These are phyloP conservation scores for Blennius ocellaris DNA, from an alignment of 2,113 vertebrate species.

Conservation along the genomic window DNA sequence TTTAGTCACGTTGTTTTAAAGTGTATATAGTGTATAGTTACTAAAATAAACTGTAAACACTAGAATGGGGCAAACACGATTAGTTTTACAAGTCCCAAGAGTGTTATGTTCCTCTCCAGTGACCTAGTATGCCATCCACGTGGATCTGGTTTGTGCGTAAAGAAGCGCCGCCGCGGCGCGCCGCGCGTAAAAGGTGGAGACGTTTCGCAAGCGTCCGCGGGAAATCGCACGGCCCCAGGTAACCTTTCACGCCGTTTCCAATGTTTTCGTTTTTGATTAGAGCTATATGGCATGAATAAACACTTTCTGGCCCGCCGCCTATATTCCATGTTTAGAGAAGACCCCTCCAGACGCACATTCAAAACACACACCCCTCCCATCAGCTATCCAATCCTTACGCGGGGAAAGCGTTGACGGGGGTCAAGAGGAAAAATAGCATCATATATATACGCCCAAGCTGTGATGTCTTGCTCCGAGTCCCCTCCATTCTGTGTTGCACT, in stretches of 20 bases:
- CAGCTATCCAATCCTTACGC: constrained; percentile 74
- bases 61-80: neutral
- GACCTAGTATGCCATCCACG: neutral
- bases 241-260: constrained; percentile 45
- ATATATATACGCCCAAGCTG: constrained; percentile 83
- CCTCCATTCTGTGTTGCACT: constrained; percentile 78
- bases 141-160: constrained; percentile 22
- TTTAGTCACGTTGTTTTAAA: neutral
- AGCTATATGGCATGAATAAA: constrained; percentile 62
- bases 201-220: neutral
- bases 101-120: neutral
- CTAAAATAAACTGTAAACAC: neutral
- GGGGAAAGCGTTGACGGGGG: constrained; percentile 53
- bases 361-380: constrained; percentile 61
- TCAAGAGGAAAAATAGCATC: constrained; percentile 76
- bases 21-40: neutral
- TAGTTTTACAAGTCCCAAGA: neutral
- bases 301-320: constrained; percentile 35
- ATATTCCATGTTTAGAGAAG: constrained; percentile 77
- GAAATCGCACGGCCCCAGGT: constrained; percentile 24
- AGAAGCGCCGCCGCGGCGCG: constrained; percentile 1
- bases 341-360: constrained; percentile 20
- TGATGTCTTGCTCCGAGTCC: constrained; percentile 76
- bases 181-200: constrained; percentile 28
- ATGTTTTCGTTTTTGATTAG: constrained; percentile 65